Evolutionary conservation across 2,113 vertebrate species (phyloP).

Genomic region (Podarcis raffonei): DNA sequence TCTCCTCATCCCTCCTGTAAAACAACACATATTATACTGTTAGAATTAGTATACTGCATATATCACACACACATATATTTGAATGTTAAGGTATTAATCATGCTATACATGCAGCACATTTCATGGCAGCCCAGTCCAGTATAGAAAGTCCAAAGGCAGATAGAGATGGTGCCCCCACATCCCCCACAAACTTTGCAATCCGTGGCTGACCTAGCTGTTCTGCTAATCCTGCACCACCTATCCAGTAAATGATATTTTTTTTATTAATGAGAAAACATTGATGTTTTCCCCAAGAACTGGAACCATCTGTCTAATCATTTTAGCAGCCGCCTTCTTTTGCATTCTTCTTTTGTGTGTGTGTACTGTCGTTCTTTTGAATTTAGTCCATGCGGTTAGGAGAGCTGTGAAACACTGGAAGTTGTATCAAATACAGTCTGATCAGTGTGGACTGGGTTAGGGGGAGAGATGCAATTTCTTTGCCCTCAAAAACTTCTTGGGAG

Average conservation of each 20-base stretch:
- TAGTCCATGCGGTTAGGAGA: conserved; percentile 84
- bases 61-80: not conserved
- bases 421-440: conserved; percentile 70
- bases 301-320: conserved; percentile 76
- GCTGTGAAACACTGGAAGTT: conserved; percentile 86
- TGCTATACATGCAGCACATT: not conserved
- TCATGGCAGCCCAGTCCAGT: too few relatives aligned
- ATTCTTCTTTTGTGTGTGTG: not conserved
- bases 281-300: conserved; percentile 5
- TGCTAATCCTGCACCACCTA: not conserved
- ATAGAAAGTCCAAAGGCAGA: too few relatives aligned
- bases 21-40: not conserved
- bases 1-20: too few relatives aligned
- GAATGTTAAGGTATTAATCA: too few relatives aligned
- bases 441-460: conserved; percentile 37
- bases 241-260: not conserved
- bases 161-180: not conserved
- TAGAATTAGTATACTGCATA: not conserved
- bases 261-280: not conserved
- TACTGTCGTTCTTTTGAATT: conserved; percentile 36
- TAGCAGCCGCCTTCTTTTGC: conserved; percentile 81
- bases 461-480: conserved; percentile 63
- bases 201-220: not conserved
- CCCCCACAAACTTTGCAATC: not conserved
- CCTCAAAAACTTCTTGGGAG: conserved; percentile 46